Evolutionary conservation across 1,140 invertebrate species (phyloP).

Genomic region (Drosophila bipectinata): DNA sequence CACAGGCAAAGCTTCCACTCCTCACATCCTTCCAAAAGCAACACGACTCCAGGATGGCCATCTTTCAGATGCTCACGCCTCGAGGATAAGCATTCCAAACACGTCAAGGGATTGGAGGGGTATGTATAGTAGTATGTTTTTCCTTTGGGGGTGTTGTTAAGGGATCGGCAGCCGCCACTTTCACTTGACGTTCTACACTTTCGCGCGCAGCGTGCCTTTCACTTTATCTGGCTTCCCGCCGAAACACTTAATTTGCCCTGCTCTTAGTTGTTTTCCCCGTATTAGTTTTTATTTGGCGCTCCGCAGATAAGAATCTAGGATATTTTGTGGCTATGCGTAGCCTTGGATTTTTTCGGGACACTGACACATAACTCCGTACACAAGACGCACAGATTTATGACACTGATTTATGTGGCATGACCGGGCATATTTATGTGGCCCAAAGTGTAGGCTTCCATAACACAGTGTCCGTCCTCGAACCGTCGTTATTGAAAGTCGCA

Average conservation of each 20-base stretch:
- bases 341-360: constrained; percentile 39
- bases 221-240: constrained; percentile 46
- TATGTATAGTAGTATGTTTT: not conserved
- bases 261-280: constrained; percentile 21
- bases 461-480: constrained; percentile 12
- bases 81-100: constrained; percentile 40
- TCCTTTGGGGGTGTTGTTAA: not conserved
- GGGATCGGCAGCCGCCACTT: constrained; percentile 71
- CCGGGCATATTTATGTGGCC: constrained; percentile 28
- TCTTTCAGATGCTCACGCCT: constrained; percentile 75
- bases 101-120: constrained; percentile 3
- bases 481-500: constrained; percentile 61
- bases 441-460: not conserved
- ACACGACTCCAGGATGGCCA: constrained; percentile 92
- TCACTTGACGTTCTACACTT: constrained; percentile 67
- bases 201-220: constrained; percentile 18
- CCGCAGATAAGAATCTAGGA: constrained; percentile 37
- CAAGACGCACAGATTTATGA: constrained; percentile 71
- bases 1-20: constrained; percentile 90
- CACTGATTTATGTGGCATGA: constrained; percentile 70
- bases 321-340: constrained; percentile 35
- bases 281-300: constrained; percentile 16
- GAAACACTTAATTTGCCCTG: constrained; percentile 49
- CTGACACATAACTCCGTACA: constrained; percentile 67
- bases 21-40: constrained; percentile 92